Evolutionary conservation across 2,113 vertebrate genomes (phyloP).

Genomic region (Melanerpes aurifrons): DNA sequence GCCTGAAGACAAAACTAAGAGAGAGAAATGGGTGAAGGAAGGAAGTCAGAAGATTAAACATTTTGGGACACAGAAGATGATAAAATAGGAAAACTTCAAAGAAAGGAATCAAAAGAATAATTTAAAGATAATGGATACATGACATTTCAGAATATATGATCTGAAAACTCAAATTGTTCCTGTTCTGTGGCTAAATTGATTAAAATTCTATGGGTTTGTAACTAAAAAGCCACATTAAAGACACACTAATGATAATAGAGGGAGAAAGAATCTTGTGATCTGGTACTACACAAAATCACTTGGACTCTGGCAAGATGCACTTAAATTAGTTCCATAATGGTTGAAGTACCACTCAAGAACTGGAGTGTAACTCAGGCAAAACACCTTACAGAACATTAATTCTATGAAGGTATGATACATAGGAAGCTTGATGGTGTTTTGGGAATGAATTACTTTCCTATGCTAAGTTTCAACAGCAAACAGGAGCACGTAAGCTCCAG

Average conservation of each 20-base stretch:
- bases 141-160: not conserved
- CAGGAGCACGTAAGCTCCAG: not conserved
- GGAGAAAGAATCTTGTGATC: not conserved
- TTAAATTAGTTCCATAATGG: not conserved
- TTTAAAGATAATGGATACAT: not conserved
- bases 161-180: not conserved
- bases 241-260: not conserved
- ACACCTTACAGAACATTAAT: not conserved
- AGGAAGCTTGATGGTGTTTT: not conserved
- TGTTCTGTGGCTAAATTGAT: conserved; percentile 3
- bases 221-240: conserved; percentile 22
- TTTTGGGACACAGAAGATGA: not conserved
- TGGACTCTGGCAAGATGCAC: not conserved
- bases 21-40: not conserved
- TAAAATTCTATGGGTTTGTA: not conserved
- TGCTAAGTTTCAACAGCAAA: not conserved
- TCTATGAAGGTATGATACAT: not conserved
- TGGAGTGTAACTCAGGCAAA: not conserved
- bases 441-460: not conserved
- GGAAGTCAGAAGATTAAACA: not conserved
- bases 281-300: not conserved
- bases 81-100: conserved; percentile 38
- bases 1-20: not conserved
- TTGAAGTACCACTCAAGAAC: not conserved
- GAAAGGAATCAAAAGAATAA: conserved; percentile 28